Evolutionary conservation across 2,113 vertebrate genomes (phyloP).

Genomic region (Epinephelus moara): DNA sequence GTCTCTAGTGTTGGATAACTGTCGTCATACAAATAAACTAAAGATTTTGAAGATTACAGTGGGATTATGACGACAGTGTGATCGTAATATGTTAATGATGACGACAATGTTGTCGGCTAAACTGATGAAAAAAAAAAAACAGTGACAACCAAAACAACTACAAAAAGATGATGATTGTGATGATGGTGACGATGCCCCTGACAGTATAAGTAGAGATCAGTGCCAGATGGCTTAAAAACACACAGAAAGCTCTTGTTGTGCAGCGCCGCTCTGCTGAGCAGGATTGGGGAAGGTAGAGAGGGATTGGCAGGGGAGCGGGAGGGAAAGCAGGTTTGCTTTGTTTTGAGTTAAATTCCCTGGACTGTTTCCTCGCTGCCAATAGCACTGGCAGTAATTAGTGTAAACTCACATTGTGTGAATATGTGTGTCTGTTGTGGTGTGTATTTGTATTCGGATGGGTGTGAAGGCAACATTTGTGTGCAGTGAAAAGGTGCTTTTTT

Average conservation of each 20-base stretch:
- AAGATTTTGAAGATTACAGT: background rate
- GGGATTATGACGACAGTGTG: background rate
- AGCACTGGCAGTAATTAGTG: constrained; percentile 65
- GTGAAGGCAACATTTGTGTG: constrained; percentile 46
- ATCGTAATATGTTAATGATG: background rate
- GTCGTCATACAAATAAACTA: background rate
- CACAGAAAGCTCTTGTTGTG: constrained; percentile 45
- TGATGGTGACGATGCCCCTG: constrained; percentile 29
- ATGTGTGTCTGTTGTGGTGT: constrained; percentile 36
- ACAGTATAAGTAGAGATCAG: constrained; percentile 34
- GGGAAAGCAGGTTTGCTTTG: constrained; percentile 67
- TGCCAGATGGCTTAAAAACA: constrained; percentile 73
- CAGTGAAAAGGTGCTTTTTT: constrained; percentile 15
- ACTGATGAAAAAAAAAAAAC: background rate
- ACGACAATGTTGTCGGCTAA: background rate
- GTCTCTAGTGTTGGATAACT: background rate
- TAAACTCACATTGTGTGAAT: constrained; percentile 54
- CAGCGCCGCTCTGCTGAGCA: constrained; percentile 56
- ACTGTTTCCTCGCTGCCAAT: constrained; percentile 64
- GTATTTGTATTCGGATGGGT: constrained; percentile 12
- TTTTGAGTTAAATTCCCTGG: constrained; percentile 71
- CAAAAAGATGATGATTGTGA: background rate
- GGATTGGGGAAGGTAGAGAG: constrained; percentile 45
- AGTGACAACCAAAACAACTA: background rate
- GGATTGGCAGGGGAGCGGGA: constrained; percentile 56